phyloP scores from a whole-genome alignment of 2,113 vertebrate genomes.

The Phyllostomus discolor region DNA sequence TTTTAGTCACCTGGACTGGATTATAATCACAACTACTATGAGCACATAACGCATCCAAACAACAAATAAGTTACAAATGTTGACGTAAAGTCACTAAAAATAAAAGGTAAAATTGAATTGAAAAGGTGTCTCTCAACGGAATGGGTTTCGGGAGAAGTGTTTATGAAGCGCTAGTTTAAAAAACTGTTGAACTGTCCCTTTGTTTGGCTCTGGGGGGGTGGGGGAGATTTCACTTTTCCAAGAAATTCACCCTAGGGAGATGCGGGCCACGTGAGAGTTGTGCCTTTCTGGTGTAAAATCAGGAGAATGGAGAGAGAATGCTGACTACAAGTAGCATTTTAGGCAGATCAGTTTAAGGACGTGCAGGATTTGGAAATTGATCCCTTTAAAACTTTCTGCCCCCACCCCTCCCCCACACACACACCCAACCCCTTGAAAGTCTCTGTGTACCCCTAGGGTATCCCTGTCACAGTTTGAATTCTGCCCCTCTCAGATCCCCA shows the following conservation, averaged over 20 bases:
- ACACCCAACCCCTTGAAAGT: background rate
- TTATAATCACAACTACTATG: background rate
- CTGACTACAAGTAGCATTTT: background rate
- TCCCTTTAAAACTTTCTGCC: background rate
- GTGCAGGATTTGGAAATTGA: background rate
- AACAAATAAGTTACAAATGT: background rate
- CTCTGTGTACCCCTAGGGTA: background rate
- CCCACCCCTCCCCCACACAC: no score
- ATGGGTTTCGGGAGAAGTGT: background rate
- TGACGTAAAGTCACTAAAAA: background rate
- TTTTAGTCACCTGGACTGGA: background rate
- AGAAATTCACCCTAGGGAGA: background rate
- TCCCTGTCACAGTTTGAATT: background rate
- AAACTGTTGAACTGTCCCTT: background rate
- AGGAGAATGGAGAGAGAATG: background rate
- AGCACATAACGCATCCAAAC: background rate
- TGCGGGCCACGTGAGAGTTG: background rate
- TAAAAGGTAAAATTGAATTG: background rate
- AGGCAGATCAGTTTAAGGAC: background rate
- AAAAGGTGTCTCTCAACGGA: background rate
- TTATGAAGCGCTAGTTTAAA: background rate
- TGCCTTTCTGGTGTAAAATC: background rate
- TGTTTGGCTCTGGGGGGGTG: background rate
- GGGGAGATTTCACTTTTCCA: background rate
- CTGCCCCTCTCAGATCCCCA: background rate